A percentile compares a stretch with the other conserved stretches of the same genome.
These are phyloP conservation scores for Parauchenoglanis ngamensis DNA, from an alignment of 2,797 vertebrate genomes.

Conservation along the genomic window DNA sequence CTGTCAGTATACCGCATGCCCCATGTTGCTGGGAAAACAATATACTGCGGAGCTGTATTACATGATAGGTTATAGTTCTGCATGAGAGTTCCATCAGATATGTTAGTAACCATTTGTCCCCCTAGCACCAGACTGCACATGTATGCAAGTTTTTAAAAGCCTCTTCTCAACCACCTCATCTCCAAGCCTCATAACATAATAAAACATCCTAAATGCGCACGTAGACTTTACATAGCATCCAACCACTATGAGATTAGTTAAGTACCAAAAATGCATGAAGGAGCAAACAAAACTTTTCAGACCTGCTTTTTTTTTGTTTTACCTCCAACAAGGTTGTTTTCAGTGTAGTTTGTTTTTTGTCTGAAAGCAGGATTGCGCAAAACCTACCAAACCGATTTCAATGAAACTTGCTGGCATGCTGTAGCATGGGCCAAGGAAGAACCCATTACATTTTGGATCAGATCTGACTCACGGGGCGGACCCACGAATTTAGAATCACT, in stretches of 20 bases:
- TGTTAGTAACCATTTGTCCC: not conserved
- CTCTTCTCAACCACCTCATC: not conserved
- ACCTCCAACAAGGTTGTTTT: no score
- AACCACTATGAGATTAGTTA: not conserved
- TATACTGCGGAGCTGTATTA: not conserved
- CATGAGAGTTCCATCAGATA: not conserved
- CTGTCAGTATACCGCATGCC: not conserved
- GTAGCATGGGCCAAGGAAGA: no score
- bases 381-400: no score
- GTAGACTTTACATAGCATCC: not conserved
- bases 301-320: not conserved
- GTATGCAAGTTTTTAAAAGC: not conserved
- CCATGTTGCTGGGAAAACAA: not conserved
- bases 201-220: not conserved
- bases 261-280: slow-evolving; percentile 19
- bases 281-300: not conserved
- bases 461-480: no score
- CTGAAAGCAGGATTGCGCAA: no score
- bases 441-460: no score
- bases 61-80: not conserved
- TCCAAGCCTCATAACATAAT: not conserved
- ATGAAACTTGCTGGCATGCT: no score
- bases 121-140: slow-evolving; percentile 15
- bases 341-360: no score
- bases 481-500: no score